Evolutionary conservation across 2,888 invertebrate species (phyloP), one percentile per base, ranked within the genome.

Genomic region (Drosophila infuscata): DNA sequence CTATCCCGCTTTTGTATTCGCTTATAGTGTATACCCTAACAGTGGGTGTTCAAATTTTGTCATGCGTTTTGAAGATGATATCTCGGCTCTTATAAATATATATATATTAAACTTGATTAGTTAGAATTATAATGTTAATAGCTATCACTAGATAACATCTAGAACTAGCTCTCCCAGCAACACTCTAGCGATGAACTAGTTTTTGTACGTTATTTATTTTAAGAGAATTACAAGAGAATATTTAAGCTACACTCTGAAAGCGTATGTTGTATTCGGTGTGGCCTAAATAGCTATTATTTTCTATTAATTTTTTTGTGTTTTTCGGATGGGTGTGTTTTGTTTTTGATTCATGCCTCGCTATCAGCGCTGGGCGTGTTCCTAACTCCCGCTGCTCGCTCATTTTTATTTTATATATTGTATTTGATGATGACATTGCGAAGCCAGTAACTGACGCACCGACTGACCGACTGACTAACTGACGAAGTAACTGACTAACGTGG

Each of bases 261-360:
- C 6, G 57, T 20, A 57, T 57, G 6, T 32, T 20, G 20, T 2
- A 20, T 43, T 32, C 57, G 57, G 9, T 7, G 20, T 57, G 57
- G 5, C 41, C 30, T 41, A n/a, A 20, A 57, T 57, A 41, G 15
- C 15, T 41, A 20, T 51, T 36, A 9, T 46, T 29, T n/a, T 30
- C 29, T 56, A 46, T 30, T 56, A 56, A 56, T 38, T 38, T 49
- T 46, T 38, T 48, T 48, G 11, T 29, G 35, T 36, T 58, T 65
- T 61, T 32, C 12, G 36, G 17, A 59, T 88, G 85, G 85, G 85
- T 86, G 85, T 86, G 85, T 86, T 88, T 73, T 64, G 72, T 74
- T 87, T 86, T 86, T 86, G 85, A 86, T 88, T 86, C 85, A 88
- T 86, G 87, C 65, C 56, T 58, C 52, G 78, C 84, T 86, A 86